Conservation (phyloP, 2,113 vertebrate genomes). For the Heteronetta atricapilla region DNA sequence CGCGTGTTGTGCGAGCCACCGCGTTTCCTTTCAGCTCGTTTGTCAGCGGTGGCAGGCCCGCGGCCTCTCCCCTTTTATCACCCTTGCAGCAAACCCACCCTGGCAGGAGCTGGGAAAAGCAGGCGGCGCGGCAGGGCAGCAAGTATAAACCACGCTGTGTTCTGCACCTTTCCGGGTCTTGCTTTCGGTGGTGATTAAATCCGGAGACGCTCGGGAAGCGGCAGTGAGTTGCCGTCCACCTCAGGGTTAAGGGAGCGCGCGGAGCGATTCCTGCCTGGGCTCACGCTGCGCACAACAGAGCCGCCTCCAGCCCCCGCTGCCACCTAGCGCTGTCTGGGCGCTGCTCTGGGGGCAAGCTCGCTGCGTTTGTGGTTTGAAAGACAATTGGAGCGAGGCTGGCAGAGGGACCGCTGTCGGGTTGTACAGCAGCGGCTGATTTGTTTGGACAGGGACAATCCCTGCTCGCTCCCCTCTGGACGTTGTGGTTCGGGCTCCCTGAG, state of each 20-base stretch:
- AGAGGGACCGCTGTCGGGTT: not conserved
- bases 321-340: not conserved
- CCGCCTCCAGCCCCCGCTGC: not conserved
- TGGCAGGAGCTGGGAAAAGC: not conserved
- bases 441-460: rapidly evolving
- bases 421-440: not conserved
- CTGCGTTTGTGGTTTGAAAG: not conserved
- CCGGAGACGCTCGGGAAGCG: not conserved
- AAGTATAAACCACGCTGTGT: not conserved
- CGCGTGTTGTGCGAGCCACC: rapidly evolving
- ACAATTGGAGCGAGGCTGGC: not conserved
- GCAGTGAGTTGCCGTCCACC: not conserved
- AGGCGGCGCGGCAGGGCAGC: rapidly evolving
- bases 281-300: not conserved
- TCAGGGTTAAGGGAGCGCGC: not conserved
- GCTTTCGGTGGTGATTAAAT: not conserved
- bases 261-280: not conserved
- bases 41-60: not conserved
- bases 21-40: not conserved
- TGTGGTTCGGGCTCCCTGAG: not conserved
- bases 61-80: not conserved
- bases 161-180: rapidly evolving
- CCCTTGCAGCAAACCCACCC: not conserved
- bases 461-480: rapidly evolving
- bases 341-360: not conserved